Conservation (phyloP, 2,797 vertebrate genomes). For the Eremophila alpestris region DNA sequence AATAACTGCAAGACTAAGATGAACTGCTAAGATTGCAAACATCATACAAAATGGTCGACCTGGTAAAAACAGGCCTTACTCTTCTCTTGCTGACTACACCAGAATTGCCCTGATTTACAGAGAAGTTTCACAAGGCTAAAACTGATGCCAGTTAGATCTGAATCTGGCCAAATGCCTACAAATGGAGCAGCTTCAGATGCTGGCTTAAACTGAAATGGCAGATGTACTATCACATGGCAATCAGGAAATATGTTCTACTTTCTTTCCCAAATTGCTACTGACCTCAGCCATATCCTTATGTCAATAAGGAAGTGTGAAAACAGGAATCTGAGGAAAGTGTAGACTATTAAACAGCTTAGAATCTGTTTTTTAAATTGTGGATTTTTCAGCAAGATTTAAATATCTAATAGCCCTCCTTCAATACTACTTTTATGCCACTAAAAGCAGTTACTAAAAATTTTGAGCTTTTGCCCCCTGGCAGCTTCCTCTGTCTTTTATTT, state of each 20-base stretch:
- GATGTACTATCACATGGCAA: constrained; percentile 42
- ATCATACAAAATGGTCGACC: not conserved
- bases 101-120: not conserved
- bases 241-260: constrained; percentile 55
- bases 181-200: constrained; percentile 5
- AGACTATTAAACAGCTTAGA: not conserved
- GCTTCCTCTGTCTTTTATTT: constrained; percentile 18
- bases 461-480: not conserved
- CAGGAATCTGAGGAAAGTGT: not conserved
- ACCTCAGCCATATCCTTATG: constrained; percentile 43
- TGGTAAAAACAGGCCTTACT: not conserved
- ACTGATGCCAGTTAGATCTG: not conserved
- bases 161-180: constrained; percentile 17
- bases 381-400: constrained; percentile 1
- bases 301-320: constrained; percentile 44
- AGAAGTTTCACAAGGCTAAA: not conserved
- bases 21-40: not conserved
- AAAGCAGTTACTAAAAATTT: constrained; percentile 20
- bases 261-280: constrained; percentile 52
- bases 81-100: not conserved
- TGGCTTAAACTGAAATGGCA: constrained; percentile 37
- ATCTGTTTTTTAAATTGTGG: not conserved
- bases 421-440: not conserved
- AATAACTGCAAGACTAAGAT: not conserved
- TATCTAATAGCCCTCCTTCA: not conserved